Base-by-base conservation (phyloP, 2,797 vertebrate species). In the Cetoscarus ocellatus region DNA sequence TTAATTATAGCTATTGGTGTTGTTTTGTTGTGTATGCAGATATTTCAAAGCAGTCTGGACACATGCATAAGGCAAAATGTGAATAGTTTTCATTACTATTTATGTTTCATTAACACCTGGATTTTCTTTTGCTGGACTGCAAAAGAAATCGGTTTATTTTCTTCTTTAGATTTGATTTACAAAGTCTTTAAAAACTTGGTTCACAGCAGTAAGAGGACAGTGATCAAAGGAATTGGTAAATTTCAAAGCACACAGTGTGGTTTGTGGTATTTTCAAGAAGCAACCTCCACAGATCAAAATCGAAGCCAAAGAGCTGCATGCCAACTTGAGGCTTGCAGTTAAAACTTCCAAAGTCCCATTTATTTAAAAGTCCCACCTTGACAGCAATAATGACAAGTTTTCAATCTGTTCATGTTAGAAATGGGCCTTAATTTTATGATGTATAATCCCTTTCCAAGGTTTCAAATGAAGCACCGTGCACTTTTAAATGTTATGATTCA, bases 1-100 rank as follows among this genome's bases (percentile, higher is more conserved):
- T 64, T 19, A 72, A 63, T 73, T 55, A 55, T 27, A 13, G 17
- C 71, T 18, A 47, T 70, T 61, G 48, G 19, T 8, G 42, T 44
- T 48, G 36, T 45, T 63, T 61, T 47, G 48, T 42, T 44, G 15
- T 56, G 17, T 42, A 12, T 9, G 3, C 3, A 35, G 4, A n/a
- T 1, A 42, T 69, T 50, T 48, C 27, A 47, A 45, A 61, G 18
- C 34, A 19, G 10, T 10, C 18, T 48, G 12, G 27, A 40, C 3
- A 59, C 34, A 51, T 50, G n/a, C 34, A 1, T 10, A n/a, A 36
- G 4, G 34, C 15, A 3, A 3, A 11, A 10, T 34, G 3, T 48
- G n/a, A 47, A 3, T 1, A n/a, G 19, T 7, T 19, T 52, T 40
- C 27, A 27, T 27, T 27, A 27, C 27, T 18, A 47, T 1, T 15